These are phyloP conservation scores for Hippolais icterina DNA, from an alignment of 2,113 vertebrate genomes.

Conservation along the genomic window DNA sequence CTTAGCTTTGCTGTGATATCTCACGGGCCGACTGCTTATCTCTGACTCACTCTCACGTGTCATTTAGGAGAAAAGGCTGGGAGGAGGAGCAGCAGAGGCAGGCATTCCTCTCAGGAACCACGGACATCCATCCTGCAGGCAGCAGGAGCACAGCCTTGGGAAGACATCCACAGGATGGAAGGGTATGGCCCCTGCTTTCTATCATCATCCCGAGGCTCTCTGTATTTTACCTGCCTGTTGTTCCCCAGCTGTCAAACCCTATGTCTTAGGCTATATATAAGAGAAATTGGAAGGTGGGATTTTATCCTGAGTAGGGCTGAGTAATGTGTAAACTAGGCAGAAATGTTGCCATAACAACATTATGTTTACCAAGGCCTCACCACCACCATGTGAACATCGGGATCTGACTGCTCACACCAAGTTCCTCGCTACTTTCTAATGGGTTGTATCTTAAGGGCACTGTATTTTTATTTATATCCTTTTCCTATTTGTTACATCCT, in stretches of 20 bases:
- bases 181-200: neutral
- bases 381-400: neutral
- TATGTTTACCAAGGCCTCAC: neutral
- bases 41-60: neutral
- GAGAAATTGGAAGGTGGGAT: neutral
- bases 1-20: neutral
- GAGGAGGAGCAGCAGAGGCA: neutral
- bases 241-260: neutral
- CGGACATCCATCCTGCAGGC: neutral
- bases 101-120: neutral
- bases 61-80: neutral
- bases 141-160: neutral
- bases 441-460: neutral
- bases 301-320: neutral
- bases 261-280: neutral
- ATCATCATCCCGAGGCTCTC: no score
- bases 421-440: neutral
- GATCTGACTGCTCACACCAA: neutral
- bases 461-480: neutral
- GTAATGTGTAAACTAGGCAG: conserved; percentile 10
- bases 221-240: neutral
- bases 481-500: neutral
- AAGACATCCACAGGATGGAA: neutral
- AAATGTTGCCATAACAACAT: neutral
- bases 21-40: neutral